Evolutionary conservation across 2,113 vertebrate species (phyloP), one percentile per base, ranked within the genome.

Genomic region (Bambusicola thoracicus): DNA sequence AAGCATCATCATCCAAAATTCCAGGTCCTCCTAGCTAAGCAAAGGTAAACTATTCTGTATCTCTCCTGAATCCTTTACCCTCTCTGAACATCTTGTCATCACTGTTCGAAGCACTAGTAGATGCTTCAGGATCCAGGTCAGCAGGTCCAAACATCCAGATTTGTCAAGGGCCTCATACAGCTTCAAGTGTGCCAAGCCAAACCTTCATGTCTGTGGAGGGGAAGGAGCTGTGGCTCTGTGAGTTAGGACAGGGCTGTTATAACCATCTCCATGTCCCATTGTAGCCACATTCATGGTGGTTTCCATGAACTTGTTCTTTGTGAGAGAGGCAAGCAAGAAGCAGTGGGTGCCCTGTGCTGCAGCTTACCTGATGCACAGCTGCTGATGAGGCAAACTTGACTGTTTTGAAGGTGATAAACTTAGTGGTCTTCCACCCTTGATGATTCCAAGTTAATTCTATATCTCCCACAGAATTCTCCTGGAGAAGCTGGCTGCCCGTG

Each of bases 361-460:
- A 51, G 65, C 85, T 84, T 36, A 58, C 65, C 55, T 69, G 74
- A 41, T 34, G 34, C 0, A n/a, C 43, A 21, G 43, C 11, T 32
- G 43, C 74, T 84, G 34, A 32, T 1, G 0, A 59, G 62, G 30
- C 44, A 36, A 13, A 55, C 30, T 29, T 21, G 15, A 8, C n/a
- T 17, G n/a, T n/a, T 62, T 43, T 6, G 0, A 0, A 73, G 88
- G 61, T 19, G 17, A 7, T 41, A 44, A 81, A 43, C 2, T 0
- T 81, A 51, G 49, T 16, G 13, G 13, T 53, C 25, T 53, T 25
- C 13, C 49, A 53, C 27, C 13, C 25, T 53, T 53, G 49, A 15
- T 15, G 49, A 53, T 53, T 53, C 25, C 15, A 8, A 53, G 25
- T 29, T 51, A 51, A 51, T 53, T 53, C 49, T 29, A 29, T 15